phyloP scores from a whole-genome alignment of 2,113 vertebrate genomes.

The Mus musculus region GRCm39 chr17:34327501-34328000 shows the following conservation, averaged over 20 bases:
- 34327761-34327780: too few relatives aligned
- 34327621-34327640: neutral
- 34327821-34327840: too few relatives aligned
- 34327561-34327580: neutral
- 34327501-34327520: neutral
- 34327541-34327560: neutral
- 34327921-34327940: too few relatives aligned
- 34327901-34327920: too few relatives aligned
- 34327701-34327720: neutral
- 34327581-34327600: neutral
- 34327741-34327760: too few relatives aligned
- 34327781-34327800: too few relatives aligned
- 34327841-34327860: too few relatives aligned
- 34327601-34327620: conserved; percentile 14
- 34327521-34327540: neutral
- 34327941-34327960: too few relatives aligned
- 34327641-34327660: neutral
- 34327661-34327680: neutral
- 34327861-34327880: too few relatives aligned
- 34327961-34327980: neutral
- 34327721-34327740: too few relatives aligned
- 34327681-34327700: neutral
- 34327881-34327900: too few relatives aligned
- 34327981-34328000: neutral
- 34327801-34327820: too few relatives aligned